These are phyloP conservation scores for Sphenodon punctatus DNA, from an alignment of 2,797 vertebrate species.

Conservation along the genomic window DNA sequence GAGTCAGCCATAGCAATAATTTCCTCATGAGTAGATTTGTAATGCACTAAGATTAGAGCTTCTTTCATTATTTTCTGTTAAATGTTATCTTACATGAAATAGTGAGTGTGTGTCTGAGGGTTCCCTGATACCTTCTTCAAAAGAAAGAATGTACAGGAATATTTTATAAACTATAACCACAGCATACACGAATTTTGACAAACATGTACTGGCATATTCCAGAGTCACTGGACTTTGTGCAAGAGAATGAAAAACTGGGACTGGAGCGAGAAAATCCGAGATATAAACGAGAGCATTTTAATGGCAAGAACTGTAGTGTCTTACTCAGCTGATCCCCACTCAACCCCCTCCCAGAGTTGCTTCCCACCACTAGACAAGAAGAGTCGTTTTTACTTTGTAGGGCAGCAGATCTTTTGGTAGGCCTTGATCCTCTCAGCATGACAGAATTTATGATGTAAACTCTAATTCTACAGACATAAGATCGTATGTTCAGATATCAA, in stretches of 20 bases:
- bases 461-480: background rate
- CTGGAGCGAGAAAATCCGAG: background rate
- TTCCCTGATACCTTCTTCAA: background rate
- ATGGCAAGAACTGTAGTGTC: background rate
- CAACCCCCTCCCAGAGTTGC: too few species aligned
- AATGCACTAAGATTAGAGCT: background rate
- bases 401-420: background rate
- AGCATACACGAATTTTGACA: background rate
- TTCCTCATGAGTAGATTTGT: background rate
- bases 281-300: background rate
- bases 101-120: background rate
- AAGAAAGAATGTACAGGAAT: background rate
- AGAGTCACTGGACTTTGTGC: background rate
- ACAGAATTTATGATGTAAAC: background rate
- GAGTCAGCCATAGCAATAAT: too few species aligned
- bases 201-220: too few species aligned
- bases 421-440: background rate
- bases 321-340: background rate
- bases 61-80: background rate
- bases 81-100: background rate
- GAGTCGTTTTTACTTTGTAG: too few species aligned
- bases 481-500: background rate
- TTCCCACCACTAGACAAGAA: too few species aligned
- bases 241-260: background rate
- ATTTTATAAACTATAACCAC: accelerated